Evolutionary conservation across 2,797 vertebrate species (phyloP).

Genomic region (Coracias cyanogaster): DNA sequence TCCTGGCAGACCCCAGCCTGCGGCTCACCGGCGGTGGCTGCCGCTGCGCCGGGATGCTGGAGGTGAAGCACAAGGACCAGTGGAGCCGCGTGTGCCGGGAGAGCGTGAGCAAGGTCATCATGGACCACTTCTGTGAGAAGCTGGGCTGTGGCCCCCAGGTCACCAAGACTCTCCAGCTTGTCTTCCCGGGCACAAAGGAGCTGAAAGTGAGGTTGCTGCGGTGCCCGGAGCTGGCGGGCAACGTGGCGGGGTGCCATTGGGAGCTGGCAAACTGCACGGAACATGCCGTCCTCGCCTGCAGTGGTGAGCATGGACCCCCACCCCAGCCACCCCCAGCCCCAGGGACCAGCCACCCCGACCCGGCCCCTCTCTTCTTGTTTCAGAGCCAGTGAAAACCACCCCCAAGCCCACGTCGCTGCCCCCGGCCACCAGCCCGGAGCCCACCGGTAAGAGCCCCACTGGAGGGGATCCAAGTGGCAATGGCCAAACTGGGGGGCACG

Average conservation of each 20-base stretch:
- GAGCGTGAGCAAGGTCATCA: rapidly evolving
- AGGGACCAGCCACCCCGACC: rapidly evolving
- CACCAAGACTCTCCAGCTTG: rapidly evolving
- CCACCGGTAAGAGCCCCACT: conserved; percentile 29
- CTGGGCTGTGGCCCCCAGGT: neutral
- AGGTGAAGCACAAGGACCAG: rapidly evolving
- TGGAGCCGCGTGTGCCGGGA: neutral
- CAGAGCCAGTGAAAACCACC: conserved; percentile 35
- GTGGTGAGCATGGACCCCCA: conserved; percentile 37
- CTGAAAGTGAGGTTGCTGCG: rapidly evolving
- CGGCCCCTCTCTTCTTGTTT: neutral
- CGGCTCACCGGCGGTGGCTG: neutral
- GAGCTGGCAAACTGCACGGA: neutral
- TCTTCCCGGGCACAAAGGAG: rapidly evolving
- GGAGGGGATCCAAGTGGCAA: too few species aligned
- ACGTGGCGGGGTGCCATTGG: neutral
- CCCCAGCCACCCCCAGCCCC: rapidly evolving
- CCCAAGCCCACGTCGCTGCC: neutral
- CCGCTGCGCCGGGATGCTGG: conserved; percentile 63
- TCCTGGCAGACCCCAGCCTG: neutral
- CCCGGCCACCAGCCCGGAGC: neutral
- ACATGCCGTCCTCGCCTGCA: neutral
- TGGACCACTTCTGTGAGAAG: neutral
- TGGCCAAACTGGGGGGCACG: rapidly evolving
- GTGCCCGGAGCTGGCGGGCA: rapidly evolving